Evolutionary conservation across 2,888 invertebrate species (phyloP), one percentile per base, ranked within the genome.

Genomic region (Ptychoptera contaminata): DNA sequence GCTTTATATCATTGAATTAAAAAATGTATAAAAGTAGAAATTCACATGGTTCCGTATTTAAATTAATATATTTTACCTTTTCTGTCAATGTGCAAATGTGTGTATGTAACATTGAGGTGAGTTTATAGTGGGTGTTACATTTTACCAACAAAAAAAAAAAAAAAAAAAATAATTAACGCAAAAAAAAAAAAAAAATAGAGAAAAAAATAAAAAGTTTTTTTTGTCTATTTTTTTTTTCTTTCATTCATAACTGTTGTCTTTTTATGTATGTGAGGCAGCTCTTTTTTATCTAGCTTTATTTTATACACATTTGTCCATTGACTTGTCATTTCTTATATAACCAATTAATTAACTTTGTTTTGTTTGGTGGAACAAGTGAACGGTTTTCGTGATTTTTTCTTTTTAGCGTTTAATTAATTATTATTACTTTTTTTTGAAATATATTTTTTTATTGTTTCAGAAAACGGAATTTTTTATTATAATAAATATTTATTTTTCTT

Each of bases 41-140:
- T 76, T 77, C 79, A 79, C 79, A 79, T 79, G 80, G 80, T 80
- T 76, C 76, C 77, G 75, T 40, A 42, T 44, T 48, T 38, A 40
- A 35, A 29, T 34, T 32, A 38, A 11, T 16, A 8, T 23, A 23
- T 23, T 23, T 23, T 23, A 7, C 8, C 8, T 32, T 32, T 32
- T n/a, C 32, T 32, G 11, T 32, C 32, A 32, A 23, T 23, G 23
- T 23, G 7, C 23, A 23, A 8, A 12, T 36, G 36, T 36, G 36
- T 36, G 36, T 36, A 36, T 36, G 36, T 36, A 12, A 12, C 5
- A 12, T 5, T 14, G n/a, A 4, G 36, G 11, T n/a, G 36, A 2
- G n/a, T 3, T 3, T 14, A 8, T 2, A 12, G 36, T 36, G 12
- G 8, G 12, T 14, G 36, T 32, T 32, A n/a, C n/a, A n/a, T n/a